Evolutionary conservation across 1,140 invertebrate genomes (phyloP).

Genomic region (Zaprionus capensis): DNA sequence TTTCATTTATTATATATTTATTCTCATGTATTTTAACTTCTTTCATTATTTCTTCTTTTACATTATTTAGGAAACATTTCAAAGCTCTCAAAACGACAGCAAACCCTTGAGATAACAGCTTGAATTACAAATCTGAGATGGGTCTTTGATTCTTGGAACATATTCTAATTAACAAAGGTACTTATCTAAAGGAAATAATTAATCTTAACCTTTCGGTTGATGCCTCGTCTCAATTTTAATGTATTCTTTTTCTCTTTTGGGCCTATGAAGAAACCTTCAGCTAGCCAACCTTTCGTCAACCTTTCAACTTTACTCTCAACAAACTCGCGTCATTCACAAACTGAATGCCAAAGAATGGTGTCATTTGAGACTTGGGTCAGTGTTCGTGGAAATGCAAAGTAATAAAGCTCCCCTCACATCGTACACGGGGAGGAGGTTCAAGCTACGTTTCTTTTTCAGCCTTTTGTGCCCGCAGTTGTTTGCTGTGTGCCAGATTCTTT

Average conservation of each 20-base stretch:
- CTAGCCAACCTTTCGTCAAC: constrained; percentile 1
- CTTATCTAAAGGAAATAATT: neutral
- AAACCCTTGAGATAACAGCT: neutral
- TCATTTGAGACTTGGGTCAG: constrained; percentile 34
- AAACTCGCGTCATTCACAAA: neutral
- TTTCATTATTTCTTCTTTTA: neutral
- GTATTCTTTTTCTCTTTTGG: neutral
- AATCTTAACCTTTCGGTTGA: neutral
- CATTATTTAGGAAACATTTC: neutral
- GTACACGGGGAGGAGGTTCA: neutral
- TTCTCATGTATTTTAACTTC: too few species aligned
- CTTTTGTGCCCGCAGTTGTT: constrained; percentile 33
- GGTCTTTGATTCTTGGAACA: constrained; percentile 2
- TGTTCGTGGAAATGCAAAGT: constrained; percentile 34
- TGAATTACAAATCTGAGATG: neutral
- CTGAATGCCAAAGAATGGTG: constrained; percentile 2
- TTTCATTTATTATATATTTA: too few species aligned
- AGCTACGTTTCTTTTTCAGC: constrained; percentile 10
- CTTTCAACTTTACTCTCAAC: constrained; percentile 8
- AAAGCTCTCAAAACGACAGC: neutral
- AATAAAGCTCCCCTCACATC: constrained; percentile 15
- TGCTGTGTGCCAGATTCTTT: constrained; percentile 44
- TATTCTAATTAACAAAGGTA: constrained; percentile 7
- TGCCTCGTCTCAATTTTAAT: neutral
- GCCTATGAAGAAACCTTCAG: neutral